Conservation (phyloP, 2,113 vertebrate species). For the Festucalex cinctus region DNA sequence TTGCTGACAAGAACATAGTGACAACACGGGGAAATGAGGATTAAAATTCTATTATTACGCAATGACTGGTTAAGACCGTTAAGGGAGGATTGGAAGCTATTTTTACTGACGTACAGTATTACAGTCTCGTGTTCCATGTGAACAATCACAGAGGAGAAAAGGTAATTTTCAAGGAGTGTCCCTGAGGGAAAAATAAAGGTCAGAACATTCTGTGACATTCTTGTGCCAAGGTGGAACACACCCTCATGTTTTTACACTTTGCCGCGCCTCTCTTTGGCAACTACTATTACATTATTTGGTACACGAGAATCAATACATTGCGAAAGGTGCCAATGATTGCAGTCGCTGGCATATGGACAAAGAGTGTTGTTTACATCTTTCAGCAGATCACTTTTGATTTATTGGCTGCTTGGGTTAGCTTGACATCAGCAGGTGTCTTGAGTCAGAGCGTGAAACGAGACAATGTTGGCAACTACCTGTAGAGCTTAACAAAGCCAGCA, state of each 20-base stretch:
- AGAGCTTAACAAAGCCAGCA: not conserved
- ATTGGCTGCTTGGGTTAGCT: not conserved
- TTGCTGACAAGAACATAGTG: conserved; percentile 34
- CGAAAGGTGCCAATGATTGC: not conserved
- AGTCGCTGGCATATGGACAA: not conserved
- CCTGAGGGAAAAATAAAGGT: conserved; percentile 36
- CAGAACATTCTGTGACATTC: conserved; percentile 40
- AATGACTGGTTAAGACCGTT: conserved; percentile 46
- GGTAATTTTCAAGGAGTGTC: conserved; percentile 50
- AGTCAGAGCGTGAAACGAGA: not conserved
- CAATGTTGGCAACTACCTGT: not conserved
- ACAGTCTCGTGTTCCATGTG: conserved; percentile 52
- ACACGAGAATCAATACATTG: not conserved
- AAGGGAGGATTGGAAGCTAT: conserved; percentile 59
- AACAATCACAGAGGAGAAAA: conserved; percentile 57
- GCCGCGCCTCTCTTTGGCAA: not conserved
- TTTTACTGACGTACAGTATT: conserved; percentile 49
- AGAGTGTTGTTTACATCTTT: not conserved
- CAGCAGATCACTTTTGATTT: not conserved
- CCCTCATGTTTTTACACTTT: not conserved
- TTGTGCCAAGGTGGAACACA: conserved; percentile 15
- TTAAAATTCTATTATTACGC: conserved; percentile 60
- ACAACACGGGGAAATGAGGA: conserved; percentile 17
- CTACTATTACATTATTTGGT: not conserved
- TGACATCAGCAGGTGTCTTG: not conserved